These are phyloP conservation scores for Amazona ochrocephala DNA, from an alignment of 2,797 vertebrate genomes.

Conservation along the genomic window DNA sequence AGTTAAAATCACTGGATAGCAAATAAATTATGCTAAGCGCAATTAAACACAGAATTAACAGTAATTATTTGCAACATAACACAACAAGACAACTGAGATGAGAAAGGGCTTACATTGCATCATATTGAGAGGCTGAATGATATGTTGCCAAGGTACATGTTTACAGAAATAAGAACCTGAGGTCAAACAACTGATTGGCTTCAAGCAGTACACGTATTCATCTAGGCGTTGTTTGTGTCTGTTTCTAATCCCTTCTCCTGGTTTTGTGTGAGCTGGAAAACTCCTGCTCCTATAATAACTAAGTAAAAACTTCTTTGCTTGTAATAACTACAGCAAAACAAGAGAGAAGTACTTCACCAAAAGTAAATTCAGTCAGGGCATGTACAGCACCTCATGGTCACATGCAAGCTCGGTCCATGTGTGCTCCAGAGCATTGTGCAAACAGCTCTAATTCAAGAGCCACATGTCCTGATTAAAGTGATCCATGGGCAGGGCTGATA, in stretches of 20 bases:
- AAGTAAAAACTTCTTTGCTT: neutral
- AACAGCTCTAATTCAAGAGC: neutral
- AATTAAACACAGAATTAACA: slow-evolving; percentile 74
- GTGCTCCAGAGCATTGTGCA: neutral
- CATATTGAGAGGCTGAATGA: slow-evolving; percentile 25
- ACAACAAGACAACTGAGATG: slow-evolving; percentile 50
- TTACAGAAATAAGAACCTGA: slow-evolving; percentile 52
- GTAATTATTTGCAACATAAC: slow-evolving; percentile 57
- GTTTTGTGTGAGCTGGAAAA: neutral
- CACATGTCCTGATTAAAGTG: accelerated
- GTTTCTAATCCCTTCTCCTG: neutral
- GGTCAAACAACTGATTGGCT: slow-evolving; percentile 48
- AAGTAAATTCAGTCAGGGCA: neutral
- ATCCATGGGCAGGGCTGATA: neutral
- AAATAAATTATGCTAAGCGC: slow-evolving; percentile 66
- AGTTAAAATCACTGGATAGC: slow-evolving; percentile 49
- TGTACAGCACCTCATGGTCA: neutral
- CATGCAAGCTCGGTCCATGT: accelerated
- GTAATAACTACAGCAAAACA: neutral
- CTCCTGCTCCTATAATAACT: neutral
- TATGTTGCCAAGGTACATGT: slow-evolving; percentile 36
- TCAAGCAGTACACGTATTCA: neutral
- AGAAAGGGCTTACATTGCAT: neutral
- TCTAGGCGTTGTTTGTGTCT: neutral
- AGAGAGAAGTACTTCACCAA: neutral